phyloP scores from a whole-genome alignment of 1,140 invertebrate genomes.

The Papilio glaucus region DNA sequence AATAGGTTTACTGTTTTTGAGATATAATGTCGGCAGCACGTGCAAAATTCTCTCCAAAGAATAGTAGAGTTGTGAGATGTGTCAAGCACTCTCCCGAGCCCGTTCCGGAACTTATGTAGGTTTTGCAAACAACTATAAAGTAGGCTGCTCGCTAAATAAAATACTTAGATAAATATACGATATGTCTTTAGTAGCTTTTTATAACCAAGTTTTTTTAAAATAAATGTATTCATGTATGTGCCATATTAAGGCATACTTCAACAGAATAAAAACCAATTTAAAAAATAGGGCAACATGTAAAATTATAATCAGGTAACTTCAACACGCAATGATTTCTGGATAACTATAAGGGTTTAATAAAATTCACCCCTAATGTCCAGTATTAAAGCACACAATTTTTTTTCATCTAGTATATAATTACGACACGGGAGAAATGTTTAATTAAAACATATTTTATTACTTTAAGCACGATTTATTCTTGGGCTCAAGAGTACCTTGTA shows the following conservation, averaged over 20 bases:
- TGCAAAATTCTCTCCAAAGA: slow-evolving; percentile 26
- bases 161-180: too few relatives aligned
- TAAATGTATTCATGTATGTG: too few relatives aligned
- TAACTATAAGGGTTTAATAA: not conserved
- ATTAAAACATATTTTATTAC: not conserved
- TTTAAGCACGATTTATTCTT: slow-evolving; percentile 1
- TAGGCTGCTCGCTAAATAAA: too few relatives aligned
- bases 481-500: not conserved
- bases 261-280: not conserved
- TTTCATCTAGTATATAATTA: slow-evolving; percentile 3
- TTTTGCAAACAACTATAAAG: not conserved
- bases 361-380: not conserved
- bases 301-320: slow-evolving; percentile 6
- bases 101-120: slow-evolving; percentile 1
- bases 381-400: not conserved
- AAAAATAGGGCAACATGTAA: slow-evolving; percentile 13
- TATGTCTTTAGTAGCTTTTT: too few relatives aligned
- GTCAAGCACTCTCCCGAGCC: not conserved
- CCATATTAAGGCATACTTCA: too few relatives aligned
- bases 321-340: slow-evolving; percentile 5
- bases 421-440: not conserved
- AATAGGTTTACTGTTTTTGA: too few relatives aligned
- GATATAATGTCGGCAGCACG: not conserved
- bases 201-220: too few relatives aligned
- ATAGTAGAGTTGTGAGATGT: not conserved